Evolutionary conservation across 2,113 vertebrate species (phyloP).

Genomic region (Megaceryle maxima): DNA sequence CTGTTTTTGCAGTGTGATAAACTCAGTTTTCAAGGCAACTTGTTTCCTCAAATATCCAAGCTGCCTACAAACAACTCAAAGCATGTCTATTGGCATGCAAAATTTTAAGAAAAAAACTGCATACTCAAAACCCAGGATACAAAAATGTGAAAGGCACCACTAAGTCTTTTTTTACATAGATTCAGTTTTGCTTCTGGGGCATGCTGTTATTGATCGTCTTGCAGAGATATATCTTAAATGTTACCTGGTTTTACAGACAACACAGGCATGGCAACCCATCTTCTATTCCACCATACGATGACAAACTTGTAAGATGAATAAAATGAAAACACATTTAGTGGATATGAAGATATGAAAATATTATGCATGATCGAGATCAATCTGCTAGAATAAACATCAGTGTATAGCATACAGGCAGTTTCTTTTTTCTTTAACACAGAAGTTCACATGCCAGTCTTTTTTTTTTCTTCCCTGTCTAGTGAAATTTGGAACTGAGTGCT

Average conservation of each 20-base stretch:
- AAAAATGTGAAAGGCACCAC: neutral
- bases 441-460: neutral
- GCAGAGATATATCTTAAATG: neutral
- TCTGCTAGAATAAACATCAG: slow-evolving; percentile 22
- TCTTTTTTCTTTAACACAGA: neutral
- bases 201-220: neutral
- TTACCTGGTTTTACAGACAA: neutral
- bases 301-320: neutral
- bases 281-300: neutral
- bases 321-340: neutral
- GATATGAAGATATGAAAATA: neutral
- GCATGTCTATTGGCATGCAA: accelerated
- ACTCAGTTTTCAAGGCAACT: neutral
- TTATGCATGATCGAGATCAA: neutral
- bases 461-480: neutral
- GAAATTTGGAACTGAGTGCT: neutral
- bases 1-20: neutral
- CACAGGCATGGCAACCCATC: neutral
- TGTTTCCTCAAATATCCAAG: neutral
- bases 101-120: neutral
- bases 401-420: neutral
- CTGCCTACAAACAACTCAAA: neutral
- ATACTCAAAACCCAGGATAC: neutral
- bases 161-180: neutral
- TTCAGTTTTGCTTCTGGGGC: neutral